Evolutionary conservation across 2,113 vertebrate species (phyloP).

Genomic region (Pachypanchax playfairii): DNA sequence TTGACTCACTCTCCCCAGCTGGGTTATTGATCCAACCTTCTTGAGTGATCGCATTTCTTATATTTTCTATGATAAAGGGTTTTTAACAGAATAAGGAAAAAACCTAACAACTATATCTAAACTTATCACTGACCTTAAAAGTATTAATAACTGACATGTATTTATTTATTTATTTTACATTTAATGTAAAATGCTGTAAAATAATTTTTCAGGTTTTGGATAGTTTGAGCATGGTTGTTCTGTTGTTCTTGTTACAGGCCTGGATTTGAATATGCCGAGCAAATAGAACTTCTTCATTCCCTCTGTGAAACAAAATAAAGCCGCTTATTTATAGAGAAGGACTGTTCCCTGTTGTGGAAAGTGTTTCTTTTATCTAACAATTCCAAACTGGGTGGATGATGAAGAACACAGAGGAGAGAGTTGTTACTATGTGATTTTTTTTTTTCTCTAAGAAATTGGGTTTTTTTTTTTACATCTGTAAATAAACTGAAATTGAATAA

Average conservation of each 20-base stretch:
- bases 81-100: too few species aligned
- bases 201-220: not conserved
- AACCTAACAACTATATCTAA: too few species aligned
- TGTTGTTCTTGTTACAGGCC: conserved; percentile 57
- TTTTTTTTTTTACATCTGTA: not conserved
- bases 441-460: fast-evolving
- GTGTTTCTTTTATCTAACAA: not conserved
- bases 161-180: not conserved
- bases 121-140: not conserved
- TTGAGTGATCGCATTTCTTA: too few species aligned
- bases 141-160: too few species aligned
- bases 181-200: too few species aligned
- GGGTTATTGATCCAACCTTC: too few species aligned
- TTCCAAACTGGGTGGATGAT: not conserved
- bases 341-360: not conserved
- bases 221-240: not conserved
- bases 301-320: conserved; percentile 42
- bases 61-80: too few species aligned
- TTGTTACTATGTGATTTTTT: not conserved
- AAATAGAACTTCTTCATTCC: conserved; percentile 74
- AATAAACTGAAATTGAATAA: not conserved
- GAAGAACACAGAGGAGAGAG: not conserved
- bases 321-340: not conserved
- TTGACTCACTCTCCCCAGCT: too few species aligned
- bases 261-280: conserved; percentile 77